Evolutionary conservation across 2,113 vertebrate species (phyloP), one percentile per base, ranked within the genome.

Genomic region (Tricholaema leucomelas): DNA sequence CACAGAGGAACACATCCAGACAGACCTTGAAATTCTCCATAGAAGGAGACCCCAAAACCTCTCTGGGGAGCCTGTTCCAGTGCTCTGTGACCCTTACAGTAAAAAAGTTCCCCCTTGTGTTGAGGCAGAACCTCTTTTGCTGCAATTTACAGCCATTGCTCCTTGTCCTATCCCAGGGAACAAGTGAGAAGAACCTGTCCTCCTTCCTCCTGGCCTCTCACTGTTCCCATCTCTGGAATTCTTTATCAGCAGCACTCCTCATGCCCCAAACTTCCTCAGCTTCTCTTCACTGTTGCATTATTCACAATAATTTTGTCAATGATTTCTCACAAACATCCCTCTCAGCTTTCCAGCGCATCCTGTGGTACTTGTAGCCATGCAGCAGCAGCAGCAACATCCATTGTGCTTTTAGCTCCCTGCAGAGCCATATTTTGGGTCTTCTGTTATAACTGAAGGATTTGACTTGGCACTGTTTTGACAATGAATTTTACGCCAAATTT

Each of bases 401-500:
- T 58, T 2, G 0, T 50, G 44, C 71, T 82, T 92, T 94, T 55
- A 91, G 67, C 60, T 93, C 88, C 88, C 94, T 74, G 67, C 72
- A 91, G 92, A 82, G 67, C 36, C 33, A 27, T 66, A 36, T 85
- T 91, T 85, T 87, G 60, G 67, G 74, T 91, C 78, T 86, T 65
- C 85, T 58, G 66, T 81, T 90, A 42, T 21, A 85, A 72, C 74
- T 60, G 64, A 71, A 91, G 60, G 75, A 90, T 77, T 72, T 77
- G 60, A 82, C 90, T 87, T 90, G 81, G 84, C 87, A 84, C 81
- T 92, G 52, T 82, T 91, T 87, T 96, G 85, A 93, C 92, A 89
- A 82, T 60, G 93, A 91, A 93, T 95, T 96, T 95, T 89, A 94
- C 18, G 11, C 93, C 94, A 91, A 95, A 94, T 94, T 94, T 95